These are phyloP conservation scores for Axinella damicornis DNA, from an alignment of 37 sponge, comb jelly and placozoan species.

Conservation along the genomic window DNA sequence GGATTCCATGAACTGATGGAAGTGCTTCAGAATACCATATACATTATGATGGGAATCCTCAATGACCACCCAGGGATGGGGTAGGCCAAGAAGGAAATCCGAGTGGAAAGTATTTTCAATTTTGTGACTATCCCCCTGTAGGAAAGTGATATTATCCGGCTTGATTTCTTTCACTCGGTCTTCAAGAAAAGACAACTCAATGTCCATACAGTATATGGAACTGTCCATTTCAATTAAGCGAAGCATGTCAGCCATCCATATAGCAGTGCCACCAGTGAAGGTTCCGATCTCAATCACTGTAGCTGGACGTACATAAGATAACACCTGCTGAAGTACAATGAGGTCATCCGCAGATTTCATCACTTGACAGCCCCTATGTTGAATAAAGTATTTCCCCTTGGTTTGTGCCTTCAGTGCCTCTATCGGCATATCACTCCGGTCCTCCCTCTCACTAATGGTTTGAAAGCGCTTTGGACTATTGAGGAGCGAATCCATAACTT, in stretches of 20 bases:
- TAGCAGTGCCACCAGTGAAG: slow-evolving; percentile 60
- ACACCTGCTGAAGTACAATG: slow-evolving; percentile 38
- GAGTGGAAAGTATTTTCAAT: slow-evolving; percentile 59
- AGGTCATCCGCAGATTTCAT: slow-evolving; percentile 44
- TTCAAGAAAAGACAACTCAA: slow-evolving; percentile 43
- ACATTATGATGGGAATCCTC: slow-evolving; percentile 74
- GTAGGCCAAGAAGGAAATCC: slow-evolving; percentile 23
- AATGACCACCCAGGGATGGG: slow-evolving; percentile 65
- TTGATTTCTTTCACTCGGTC: slow-evolving; percentile 21
- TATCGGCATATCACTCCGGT: slow-evolving; percentile 31
- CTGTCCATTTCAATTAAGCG: slow-evolving; percentile 21
- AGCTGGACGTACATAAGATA: slow-evolving; percentile 47
- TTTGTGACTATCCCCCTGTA: slow-evolving; percentile 49
- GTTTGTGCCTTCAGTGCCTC: background rate
- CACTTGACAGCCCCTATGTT: slow-evolving; percentile 21
- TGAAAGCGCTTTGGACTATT: slow-evolving; percentile 55
- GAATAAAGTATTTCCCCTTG: slow-evolving; percentile 29
- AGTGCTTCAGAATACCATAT: slow-evolving; percentile 40
- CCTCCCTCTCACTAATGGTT: slow-evolving; percentile 56
- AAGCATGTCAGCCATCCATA: slow-evolving; percentile 66
- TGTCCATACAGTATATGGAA: slow-evolving; percentile 55
- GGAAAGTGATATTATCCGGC: slow-evolving; percentile 60
- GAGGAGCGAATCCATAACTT: slow-evolving; percentile 7
- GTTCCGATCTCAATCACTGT: slow-evolving; percentile 78
- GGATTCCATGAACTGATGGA: slow-evolving; percentile 38